Evolutionary conservation across 2,888 invertebrate genomes (phyloP).

Genomic region (Epirrhoe alternata): DNA sequence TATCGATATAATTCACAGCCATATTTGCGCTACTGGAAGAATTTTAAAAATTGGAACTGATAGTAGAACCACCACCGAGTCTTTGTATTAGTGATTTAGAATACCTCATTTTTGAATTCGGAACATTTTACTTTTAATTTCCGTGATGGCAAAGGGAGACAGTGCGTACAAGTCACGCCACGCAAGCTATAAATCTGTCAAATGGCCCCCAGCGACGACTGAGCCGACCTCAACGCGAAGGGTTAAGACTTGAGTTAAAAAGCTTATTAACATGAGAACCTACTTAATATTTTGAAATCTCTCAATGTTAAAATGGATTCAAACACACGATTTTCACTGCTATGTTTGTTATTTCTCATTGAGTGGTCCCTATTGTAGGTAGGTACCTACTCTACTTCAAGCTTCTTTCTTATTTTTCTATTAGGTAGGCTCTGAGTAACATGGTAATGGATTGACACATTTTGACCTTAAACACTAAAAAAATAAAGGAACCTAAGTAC

Average conservation of each 20-base stretch:
- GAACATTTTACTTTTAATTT: conserved; percentile 62
- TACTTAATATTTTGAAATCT: neutral
- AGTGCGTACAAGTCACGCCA: conserved; percentile 55
- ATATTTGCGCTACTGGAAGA: no score
- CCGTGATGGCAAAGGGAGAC: conserved; percentile 42
- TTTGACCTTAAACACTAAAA: no score
- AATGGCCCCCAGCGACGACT: conserved; percentile 66
- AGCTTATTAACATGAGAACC: neutral
- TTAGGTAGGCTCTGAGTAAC: no score
- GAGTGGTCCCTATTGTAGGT: neutral
- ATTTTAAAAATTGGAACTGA: no score
- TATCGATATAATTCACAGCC: no score
- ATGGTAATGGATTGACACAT: no score
- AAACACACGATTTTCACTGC: no score
- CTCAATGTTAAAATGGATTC: neutral
- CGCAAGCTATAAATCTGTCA: conserved; percentile 81
- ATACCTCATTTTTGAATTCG: conserved; percentile 26
- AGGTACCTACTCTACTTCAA: no score
- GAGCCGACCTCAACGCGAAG: neutral
- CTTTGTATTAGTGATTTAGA: neutral
- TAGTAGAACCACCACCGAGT: neutral
- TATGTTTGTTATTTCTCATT: no score
- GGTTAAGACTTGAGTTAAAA: conserved; percentile 1
- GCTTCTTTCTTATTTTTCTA: neutral
- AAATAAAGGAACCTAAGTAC: no score